Percentiles rank a stretch among this genome's conserved stretches.
Evolutionary conservation across 2,797 vertebrate species (phyloP).

Genomic region (Hylomyscus alleni): DNA sequence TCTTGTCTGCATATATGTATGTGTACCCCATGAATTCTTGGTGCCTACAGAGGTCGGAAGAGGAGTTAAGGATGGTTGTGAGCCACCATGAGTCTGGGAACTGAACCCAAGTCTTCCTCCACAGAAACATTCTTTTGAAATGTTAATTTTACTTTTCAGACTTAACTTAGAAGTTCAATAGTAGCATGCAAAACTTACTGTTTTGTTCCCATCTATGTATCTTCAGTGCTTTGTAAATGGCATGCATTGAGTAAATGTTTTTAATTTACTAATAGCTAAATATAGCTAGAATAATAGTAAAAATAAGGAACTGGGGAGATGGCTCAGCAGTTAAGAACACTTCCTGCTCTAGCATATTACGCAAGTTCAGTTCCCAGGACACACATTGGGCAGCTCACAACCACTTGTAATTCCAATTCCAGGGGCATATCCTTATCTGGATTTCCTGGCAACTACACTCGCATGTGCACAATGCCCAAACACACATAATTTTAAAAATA

Average conservation of each 20-base stretch:
- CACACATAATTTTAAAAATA: not conserved
- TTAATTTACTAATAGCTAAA: not conserved
- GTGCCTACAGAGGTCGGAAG: not conserved
- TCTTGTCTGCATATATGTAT: not conserved
- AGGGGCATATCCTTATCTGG: not conserved
- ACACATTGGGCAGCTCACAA: too few species aligned
- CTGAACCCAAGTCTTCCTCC: not conserved
- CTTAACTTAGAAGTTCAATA: not conserved
- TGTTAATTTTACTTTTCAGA: constrained; percentile 12
- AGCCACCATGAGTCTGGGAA: not conserved
- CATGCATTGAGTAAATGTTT: constrained; percentile 11
- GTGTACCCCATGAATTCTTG: not conserved
- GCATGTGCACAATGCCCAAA: not conserved
- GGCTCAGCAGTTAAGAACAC: too few species aligned
- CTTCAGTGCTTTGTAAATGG: not conserved
- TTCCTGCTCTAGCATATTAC: too few species aligned
- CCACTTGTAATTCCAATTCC: too few species aligned
- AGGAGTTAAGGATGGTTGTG: not conserved
- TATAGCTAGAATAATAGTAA: not conserved
- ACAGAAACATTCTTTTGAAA: not conserved
- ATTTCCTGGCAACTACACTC: not conserved
- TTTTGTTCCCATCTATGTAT: not conserved
- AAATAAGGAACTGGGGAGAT: not conserved
- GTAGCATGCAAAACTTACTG: not conserved
- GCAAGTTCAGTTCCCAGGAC: too few species aligned